phyloP scores from a whole-genome alignment of 2,888 invertebrate species.

The Sinelater perroti region DNA sequence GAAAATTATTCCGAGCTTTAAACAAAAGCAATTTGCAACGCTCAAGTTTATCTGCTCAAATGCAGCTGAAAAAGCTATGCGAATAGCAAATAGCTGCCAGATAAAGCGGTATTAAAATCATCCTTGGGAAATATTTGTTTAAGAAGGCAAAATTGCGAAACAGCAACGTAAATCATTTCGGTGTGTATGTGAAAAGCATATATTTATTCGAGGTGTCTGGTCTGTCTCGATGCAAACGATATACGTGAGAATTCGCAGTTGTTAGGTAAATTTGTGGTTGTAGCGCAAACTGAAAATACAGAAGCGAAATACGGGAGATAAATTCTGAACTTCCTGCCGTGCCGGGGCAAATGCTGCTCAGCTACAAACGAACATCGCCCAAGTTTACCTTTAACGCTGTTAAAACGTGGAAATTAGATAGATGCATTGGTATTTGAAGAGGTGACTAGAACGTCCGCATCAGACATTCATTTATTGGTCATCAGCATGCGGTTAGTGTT shows the following conservation, averaged over 20 bases:
- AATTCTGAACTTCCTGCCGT: constrained; percentile 24
- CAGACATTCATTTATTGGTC: background rate
- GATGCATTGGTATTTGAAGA: no score
- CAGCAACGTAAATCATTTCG: constrained; percentile 30
- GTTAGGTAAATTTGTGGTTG: constrained; percentile 34
- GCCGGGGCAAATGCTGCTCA: constrained; percentile 8
- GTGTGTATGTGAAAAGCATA: constrained; percentile 31
- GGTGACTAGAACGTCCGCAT: background rate
- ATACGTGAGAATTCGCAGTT: constrained; percentile 51
- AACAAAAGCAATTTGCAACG: background rate
- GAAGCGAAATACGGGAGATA: constrained; percentile 19
- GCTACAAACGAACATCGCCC: no score
- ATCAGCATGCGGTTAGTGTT: constrained; percentile 11
- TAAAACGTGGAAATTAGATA: no score
- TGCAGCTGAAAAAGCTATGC: no score
- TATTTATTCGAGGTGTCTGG: constrained; percentile 43
- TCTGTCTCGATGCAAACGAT: constrained; percentile 51
- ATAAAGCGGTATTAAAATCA: constrained; percentile 7
- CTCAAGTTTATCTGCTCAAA: background rate
- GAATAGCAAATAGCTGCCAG: background rate
- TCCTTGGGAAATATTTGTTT: constrained; percentile 21
- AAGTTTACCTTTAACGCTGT: no score
- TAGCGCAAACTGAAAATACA: constrained; percentile 31
- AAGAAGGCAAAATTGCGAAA: constrained; percentile 24
- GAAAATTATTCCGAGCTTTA: background rate